Conservation (phyloP, 2,888 invertebrate species). For the Tholera decimalis region DNA sequence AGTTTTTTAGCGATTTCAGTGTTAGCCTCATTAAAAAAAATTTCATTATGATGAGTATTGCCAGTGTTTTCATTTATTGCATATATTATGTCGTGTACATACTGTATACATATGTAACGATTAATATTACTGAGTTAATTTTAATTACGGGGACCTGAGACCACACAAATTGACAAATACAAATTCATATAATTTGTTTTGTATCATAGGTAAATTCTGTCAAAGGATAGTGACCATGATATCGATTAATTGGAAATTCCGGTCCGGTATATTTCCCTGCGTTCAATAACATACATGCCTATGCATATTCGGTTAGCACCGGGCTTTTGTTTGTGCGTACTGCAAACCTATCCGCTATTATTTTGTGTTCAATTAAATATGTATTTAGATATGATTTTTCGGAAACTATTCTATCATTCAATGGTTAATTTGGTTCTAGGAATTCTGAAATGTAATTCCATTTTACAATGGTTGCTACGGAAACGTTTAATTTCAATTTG, state of each 20-base stretch:
- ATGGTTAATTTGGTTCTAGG: neutral
- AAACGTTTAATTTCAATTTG: neutral
- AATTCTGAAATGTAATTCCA: neutral
- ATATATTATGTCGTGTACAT: too few relatives aligned
- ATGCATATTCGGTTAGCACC: conserved; percentile 5
- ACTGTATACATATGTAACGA: neutral
- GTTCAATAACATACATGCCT: conserved; percentile 21
- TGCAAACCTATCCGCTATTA: neutral
- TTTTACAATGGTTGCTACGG: neutral
- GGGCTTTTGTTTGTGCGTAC: neutral
- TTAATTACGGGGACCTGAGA: neutral
- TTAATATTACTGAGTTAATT: too few relatives aligned
- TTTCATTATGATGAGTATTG: too few relatives aligned
- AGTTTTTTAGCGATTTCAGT: too few relatives aligned
- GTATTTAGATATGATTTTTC: conserved; percentile 2
- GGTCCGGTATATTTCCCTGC: conserved; percentile 1
- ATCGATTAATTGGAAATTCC: conserved; percentile 1
- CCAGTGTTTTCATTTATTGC: too few relatives aligned
- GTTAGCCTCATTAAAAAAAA: too few relatives aligned
- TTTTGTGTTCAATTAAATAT: conserved; percentile 20
- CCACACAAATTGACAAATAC: neutral
- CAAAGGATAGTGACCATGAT: neutral
- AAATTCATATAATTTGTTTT: conserved; percentile 3
- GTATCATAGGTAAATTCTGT: conserved; percentile 7
- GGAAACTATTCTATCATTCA: neutral